phyloP scores from a whole-genome alignment of 2,113 vertebrate species.

The Turdus rufiventris region DNA sequence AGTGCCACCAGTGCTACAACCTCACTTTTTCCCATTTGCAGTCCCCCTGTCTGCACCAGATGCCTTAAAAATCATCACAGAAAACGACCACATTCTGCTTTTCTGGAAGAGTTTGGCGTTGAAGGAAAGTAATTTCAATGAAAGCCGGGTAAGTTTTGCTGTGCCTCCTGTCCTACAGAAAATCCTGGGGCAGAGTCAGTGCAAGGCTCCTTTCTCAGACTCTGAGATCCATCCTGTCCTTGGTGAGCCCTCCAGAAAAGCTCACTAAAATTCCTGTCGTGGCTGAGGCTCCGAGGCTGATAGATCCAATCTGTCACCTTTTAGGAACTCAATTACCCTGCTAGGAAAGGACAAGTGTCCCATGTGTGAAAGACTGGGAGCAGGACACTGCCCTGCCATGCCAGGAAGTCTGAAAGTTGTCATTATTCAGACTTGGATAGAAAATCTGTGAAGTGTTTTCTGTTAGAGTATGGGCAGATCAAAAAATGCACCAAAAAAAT shows the following conservation, averaged over 20 bases:
- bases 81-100: constrained; percentile 89
- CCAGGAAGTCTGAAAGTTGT: not conserved
- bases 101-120: constrained; percentile 95
- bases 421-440: not conserved
- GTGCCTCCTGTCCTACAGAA: not conserved
- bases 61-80: constrained; percentile 91
- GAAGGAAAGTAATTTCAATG: constrained; percentile 88
- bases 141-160: constrained; percentile 84
- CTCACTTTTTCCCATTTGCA: constrained; percentile 47
- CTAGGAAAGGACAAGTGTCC: not conserved
- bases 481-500: not conserved
- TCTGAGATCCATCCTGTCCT: not conserved
- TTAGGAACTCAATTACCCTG: not conserved
- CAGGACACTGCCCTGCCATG: not conserved
- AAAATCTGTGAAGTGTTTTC: not conserved
- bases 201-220: not conserved
- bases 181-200: not conserved
- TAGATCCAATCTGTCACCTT: not conserved
- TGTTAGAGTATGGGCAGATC: not conserved
- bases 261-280: not conserved
- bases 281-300: not conserved
- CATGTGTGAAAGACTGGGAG: not conserved
- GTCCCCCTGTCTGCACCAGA: constrained; percentile 88
- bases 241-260: not conserved
- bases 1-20: not conserved